These are phyloP conservation scores for Apostichopus japonicus DNA, from an alignment of 35 echinoderm and acorn worm species.

Conservation along the genomic window DNA sequence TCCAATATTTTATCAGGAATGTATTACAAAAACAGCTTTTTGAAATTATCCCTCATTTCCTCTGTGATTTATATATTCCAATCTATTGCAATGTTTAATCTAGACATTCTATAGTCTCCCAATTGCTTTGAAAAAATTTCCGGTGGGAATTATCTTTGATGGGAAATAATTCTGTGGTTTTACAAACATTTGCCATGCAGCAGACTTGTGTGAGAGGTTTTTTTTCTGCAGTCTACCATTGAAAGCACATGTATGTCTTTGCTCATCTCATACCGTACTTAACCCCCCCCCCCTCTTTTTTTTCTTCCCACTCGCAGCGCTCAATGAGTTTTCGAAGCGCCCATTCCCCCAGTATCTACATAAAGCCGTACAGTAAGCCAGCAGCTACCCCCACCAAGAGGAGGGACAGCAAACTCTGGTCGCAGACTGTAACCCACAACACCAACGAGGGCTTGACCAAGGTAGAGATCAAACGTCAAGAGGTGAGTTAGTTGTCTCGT, in stretches of 20 bases:
- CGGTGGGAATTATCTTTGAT: too few relatives aligned
- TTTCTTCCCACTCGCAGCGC: slow-evolving; percentile 70
- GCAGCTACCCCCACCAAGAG: slow-evolving; percentile 93
- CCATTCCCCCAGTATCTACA: slow-evolving; percentile 78
- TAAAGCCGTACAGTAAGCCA: slow-evolving; percentile 98
- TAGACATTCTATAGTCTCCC: too few relatives aligned
- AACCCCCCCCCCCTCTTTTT: not conserved
- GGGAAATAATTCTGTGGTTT: slow-evolving; percentile 3
- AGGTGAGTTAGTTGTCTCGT: slow-evolving; percentile 57
- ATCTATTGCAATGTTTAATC: too few relatives aligned
- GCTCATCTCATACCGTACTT: not conserved
- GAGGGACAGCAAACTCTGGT: slow-evolving; percentile 93
- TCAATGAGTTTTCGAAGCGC: slow-evolving; percentile 95
- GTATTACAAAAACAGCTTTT: too few relatives aligned
- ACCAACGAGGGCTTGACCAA: slow-evolving; percentile 90
- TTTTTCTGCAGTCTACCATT: not conserved
- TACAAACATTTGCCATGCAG: not conserved
- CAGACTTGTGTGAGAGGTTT: not conserved
- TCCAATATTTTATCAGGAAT: too few relatives aligned
- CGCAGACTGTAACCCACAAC: slow-evolving; percentile 88
- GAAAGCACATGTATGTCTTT: not conserved
- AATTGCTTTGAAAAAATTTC: too few relatives aligned
- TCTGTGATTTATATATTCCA: too few relatives aligned
- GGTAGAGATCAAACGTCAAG: slow-evolving; percentile 92
- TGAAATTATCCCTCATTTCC: too few relatives aligned